Evolutionary conservation across 1,140 invertebrate species (phyloP).

Genomic region (Fragariocoptes setiger): DNA sequence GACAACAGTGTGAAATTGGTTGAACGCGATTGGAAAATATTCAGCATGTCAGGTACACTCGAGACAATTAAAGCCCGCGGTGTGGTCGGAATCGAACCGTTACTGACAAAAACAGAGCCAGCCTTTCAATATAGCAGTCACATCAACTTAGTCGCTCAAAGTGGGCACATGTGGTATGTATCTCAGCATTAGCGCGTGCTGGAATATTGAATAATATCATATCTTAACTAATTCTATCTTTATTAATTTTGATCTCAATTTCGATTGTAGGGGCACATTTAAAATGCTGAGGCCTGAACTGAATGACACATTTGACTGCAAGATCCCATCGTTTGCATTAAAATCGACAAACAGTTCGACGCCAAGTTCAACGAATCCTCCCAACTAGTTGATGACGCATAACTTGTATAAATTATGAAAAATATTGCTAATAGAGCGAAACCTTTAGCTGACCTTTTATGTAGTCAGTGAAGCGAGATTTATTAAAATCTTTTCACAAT

Average conservation of each 20-base stretch:
- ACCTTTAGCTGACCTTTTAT: too few species aligned
- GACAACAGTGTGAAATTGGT: slow-evolving; percentile 56
- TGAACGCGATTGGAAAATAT: slow-evolving; percentile 84
- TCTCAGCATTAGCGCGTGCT: slow-evolving; percentile 12
- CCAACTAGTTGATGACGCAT: too few species aligned
- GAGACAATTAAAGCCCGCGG: slow-evolving; percentile 74
- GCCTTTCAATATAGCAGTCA: slow-evolving; percentile 93
- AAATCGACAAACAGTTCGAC: too few species aligned
- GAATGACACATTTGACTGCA: too few species aligned
- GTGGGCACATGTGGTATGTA: slow-evolving; percentile 90
- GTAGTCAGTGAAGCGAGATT: too few species aligned
- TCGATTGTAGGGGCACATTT: slow-evolving; percentile 7
- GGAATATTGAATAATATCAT: not conserved
- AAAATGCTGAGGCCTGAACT: too few species aligned
- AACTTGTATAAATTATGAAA: too few species aligned
- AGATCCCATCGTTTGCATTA: too few species aligned
- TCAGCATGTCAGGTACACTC: slow-evolving; percentile 64
- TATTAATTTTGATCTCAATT: slow-evolving; percentile 8
- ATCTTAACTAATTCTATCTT: slow-evolving; percentile 4
- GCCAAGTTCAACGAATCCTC: too few species aligned
- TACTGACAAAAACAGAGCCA: slow-evolving; percentile 47
- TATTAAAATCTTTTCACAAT: too few species aligned
- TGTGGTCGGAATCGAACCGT: slow-evolving; percentile 77
- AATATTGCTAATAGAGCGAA: too few species aligned
- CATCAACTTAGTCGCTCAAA: slow-evolving; percentile 78